A percentile compares a stretch with the other conserved stretches of the same genome.
Evolutionary conservation across 1,140 invertebrate genomes (phyloP).

Genomic region (Sycophaga agraensis): DNA sequence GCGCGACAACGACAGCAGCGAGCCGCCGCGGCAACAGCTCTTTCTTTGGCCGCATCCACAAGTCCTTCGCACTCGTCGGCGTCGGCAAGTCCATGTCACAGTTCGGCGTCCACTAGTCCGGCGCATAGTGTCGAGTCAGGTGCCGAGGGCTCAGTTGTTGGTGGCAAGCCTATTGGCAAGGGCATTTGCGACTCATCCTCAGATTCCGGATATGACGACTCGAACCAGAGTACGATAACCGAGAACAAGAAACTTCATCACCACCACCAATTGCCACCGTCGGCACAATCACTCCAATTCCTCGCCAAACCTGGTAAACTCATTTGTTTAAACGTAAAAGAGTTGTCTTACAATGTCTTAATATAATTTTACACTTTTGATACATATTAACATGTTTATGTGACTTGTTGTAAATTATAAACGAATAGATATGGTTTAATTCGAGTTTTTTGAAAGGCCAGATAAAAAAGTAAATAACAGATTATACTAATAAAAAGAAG

Average conservation of each 20-base stretch:
- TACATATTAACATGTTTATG: too few species aligned
- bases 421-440: too few species aligned
- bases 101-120: constrained; percentile 50
- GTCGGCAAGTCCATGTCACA: constrained; percentile 47
- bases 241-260: constrained; percentile 40
- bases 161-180: constrained; percentile 41
- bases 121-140: constrained; percentile 48
- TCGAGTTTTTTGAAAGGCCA: too few species aligned
- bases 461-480: too few species aligned
- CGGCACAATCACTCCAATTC: not conserved
- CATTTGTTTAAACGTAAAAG: too few species aligned
- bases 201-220: constrained; percentile 66
- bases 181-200: constrained; percentile 63
- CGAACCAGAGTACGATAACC: constrained; percentile 56
- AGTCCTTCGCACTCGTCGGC: constrained; percentile 49
- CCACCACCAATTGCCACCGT: constrained; percentile 11
- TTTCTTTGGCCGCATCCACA: constrained; percentile 24
- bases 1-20: constrained; percentile 35
- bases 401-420: too few species aligned
- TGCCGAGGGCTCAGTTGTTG: constrained; percentile 37
- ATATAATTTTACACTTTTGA: too few species aligned
- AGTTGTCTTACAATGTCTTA: too few species aligned
- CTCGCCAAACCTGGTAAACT: constrained; percentile 12
- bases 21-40: constrained; percentile 11
- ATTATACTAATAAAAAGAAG: too few species aligned